These are phyloP conservation scores for Pygmarrhopalites habei DNA, from an alignment of 1,140 invertebrate genomes.

Conservation along the genomic window DNA sequence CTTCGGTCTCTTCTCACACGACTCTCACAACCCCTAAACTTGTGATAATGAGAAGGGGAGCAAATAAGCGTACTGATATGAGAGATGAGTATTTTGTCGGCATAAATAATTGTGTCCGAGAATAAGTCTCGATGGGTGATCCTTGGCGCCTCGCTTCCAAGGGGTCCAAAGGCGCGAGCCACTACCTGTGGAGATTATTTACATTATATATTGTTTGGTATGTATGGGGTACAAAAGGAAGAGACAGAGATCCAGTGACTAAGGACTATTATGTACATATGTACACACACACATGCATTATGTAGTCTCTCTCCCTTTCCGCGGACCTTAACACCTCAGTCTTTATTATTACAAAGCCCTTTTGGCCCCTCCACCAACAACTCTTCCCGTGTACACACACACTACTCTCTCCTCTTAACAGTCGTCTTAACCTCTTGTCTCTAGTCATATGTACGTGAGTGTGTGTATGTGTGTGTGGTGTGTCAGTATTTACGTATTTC, in stretches of 20 bases:
- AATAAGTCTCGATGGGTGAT: conserved; percentile 35
- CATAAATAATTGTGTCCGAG: conserved; percentile 31
- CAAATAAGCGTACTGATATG: conserved; percentile 17
- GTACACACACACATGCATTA: too few species aligned
- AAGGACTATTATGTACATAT: neutral
- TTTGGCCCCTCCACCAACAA: too few species aligned
- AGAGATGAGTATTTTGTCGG: conserved; percentile 32
- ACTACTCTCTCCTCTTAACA: too few species aligned
- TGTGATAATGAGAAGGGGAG: conserved; percentile 20
- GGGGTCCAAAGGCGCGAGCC: conserved; percentile 32
- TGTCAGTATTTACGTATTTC: too few species aligned
- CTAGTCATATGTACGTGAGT: too few species aligned
- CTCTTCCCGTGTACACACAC: too few species aligned
- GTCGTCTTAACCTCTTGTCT: too few species aligned
- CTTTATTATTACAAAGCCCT: too few species aligned
- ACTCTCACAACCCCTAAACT: conserved; percentile 4
- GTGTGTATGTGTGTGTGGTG: too few species aligned
- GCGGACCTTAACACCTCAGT: conserved; percentile 26
- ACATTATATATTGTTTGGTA: conserved; percentile 18
- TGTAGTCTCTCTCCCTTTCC: conserved; percentile 6
- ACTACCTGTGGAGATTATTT: conserved; percentile 34
- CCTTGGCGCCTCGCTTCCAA: conserved; percentile 19
- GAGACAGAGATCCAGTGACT: too few species aligned
- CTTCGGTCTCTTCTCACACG: conserved; percentile 7
- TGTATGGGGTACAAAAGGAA: too few species aligned